Evolutionary conservation across 2,797 vertebrate genomes (phyloP).

Genomic region (Ciconia nigra): DNA sequence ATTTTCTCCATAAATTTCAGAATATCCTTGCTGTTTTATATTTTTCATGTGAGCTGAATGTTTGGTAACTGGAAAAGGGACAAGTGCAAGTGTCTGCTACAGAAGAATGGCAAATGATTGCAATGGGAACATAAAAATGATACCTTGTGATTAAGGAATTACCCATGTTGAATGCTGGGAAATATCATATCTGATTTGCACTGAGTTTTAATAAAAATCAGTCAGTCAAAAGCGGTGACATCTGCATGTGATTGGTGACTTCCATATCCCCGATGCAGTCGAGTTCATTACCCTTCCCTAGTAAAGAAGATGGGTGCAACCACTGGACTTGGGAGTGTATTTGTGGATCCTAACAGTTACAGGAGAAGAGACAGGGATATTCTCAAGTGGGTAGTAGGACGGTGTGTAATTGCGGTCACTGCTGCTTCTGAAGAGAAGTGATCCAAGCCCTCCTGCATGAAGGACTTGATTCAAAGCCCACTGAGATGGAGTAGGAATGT

Average conservation of each 20-base stretch:
- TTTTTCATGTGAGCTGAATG: not conserved
- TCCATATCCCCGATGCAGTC: not conserved
- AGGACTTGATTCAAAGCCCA: not conserved
- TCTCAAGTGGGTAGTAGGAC: not conserved
- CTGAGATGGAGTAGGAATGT: not conserved
- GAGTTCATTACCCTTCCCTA: not conserved
- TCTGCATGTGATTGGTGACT: not conserved
- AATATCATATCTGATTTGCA: not conserved
- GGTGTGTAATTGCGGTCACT: not conserved
- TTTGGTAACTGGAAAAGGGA: not conserved
- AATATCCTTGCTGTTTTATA: not conserved
- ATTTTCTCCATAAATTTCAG: constrained; percentile 2
- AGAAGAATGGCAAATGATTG: not conserved
- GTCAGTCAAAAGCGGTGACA: not conserved
- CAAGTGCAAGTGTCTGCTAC: not conserved
- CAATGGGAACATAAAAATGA: not conserved
- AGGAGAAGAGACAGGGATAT: not conserved
- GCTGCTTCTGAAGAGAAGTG: not conserved
- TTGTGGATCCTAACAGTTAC: not conserved
- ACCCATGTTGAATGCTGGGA: not conserved
- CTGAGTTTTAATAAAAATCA: constrained; percentile 13
- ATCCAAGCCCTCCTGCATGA: not conserved
- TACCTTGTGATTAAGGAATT: not conserved
- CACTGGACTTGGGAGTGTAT: not conserved
- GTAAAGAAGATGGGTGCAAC: not conserved